These are phyloP conservation scores for Myrmecobius fasciatus DNA, from an alignment of 2,113 vertebrate genomes.

Conservation along the genomic window DNA sequence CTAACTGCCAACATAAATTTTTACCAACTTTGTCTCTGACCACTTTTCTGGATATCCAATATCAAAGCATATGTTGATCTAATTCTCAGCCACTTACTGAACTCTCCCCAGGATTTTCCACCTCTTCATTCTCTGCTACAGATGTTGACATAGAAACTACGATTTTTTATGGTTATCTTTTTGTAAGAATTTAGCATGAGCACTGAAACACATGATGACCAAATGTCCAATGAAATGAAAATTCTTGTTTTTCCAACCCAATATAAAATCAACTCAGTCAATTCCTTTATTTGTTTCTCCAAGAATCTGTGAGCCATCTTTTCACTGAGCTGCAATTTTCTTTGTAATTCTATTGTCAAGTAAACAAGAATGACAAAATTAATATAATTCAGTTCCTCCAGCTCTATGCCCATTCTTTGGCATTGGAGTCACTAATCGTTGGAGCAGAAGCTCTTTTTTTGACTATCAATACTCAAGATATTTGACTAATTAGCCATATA, in stretches of 20 bases:
- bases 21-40: background rate
- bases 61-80: background rate
- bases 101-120: background rate
- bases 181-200: background rate
- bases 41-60: background rate
- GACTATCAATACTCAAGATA: background rate
- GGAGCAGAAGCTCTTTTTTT: background rate
- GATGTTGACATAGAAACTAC: background rate
- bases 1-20: background rate
- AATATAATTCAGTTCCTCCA: background rate
- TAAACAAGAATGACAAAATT: background rate
- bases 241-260: background rate
- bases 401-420: background rate
- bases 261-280: background rate
- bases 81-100: background rate
- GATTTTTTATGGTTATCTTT: background rate
- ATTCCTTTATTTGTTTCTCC: background rate
- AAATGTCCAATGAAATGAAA: background rate
- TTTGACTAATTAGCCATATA: background rate
- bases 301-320: background rate
- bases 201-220: background rate
- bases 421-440: background rate
- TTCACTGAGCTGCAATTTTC: background rate
- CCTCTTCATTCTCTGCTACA: background rate
- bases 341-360: background rate